Evolutionary conservation across 2,888 invertebrate genomes (phyloP).

Genomic region (Zelleria hepariella): DNA sequence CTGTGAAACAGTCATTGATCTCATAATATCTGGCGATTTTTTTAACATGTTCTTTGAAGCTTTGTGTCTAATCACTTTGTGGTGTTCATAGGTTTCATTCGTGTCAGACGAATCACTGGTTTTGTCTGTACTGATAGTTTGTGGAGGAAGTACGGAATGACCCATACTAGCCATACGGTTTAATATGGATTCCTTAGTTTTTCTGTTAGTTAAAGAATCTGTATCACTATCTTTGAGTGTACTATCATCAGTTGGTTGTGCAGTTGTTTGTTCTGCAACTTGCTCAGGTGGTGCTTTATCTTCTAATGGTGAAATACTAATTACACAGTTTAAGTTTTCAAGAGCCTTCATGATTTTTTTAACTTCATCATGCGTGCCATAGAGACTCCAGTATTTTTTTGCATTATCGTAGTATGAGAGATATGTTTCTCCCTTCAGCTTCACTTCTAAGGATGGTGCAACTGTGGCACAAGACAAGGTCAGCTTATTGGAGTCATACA

Average conservation of each 20-base stretch:
- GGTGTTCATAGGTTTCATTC: constrained; percentile 28
- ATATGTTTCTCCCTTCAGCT: constrained; percentile 37
- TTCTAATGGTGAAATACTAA: constrained; percentile 23
- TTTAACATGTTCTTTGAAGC: constrained; percentile 27
- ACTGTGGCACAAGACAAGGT: constrained; percentile 42
- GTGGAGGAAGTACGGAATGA: constrained; percentile 49
- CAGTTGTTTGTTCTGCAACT: constrained; percentile 12
- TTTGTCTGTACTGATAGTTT: constrained; percentile 21
- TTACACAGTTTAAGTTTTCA: constrained; percentile 25
- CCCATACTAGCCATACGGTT: constrained; percentile 61
- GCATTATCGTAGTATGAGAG: constrained; percentile 50
- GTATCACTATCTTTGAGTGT: constrained; percentile 45
- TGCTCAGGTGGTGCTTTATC: constrained; percentile 21
- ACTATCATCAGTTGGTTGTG: constrained; percentile 8
- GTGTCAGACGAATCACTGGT: constrained; percentile 54
- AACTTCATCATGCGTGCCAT: constrained; percentile 36
- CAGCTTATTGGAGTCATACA: constrained; percentile 52
- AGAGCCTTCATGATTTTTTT: constrained; percentile 34
- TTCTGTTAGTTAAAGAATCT: constrained; percentile 41
- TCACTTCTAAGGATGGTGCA: constrained; percentile 32
- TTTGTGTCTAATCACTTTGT: constrained; percentile 39
- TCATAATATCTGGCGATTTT: constrained; percentile 24
- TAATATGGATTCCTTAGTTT: constrained; percentile 50
- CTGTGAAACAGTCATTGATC: constrained; percentile 15
- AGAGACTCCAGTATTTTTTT: constrained; percentile 50